Base-by-base conservation (phyloP, 1,140 invertebrate species). In the Pomacea maculata region DNA sequence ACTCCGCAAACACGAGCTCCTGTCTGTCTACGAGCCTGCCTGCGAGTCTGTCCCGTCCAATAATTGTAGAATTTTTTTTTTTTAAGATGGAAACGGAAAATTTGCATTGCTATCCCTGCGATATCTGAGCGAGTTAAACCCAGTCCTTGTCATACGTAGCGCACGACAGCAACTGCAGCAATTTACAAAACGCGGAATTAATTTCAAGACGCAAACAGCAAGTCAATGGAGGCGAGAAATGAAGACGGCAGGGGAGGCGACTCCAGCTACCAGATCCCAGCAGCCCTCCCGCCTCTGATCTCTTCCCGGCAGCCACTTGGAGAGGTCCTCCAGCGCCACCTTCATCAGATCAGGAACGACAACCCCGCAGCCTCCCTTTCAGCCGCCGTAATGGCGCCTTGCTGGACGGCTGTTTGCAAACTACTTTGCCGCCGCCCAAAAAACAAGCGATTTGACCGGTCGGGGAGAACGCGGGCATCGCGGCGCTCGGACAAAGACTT, bases 381-480 rank as follows among this genome's bases (percentile, higher is more conserved):
- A 78, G 65, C 57, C 8, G 45, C n/a, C 15, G 70, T 78, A 78
- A 78, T 78, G 77, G 77, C 75, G 52, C 57, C 77, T 29, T 54
- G 67, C 65, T n/a, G 76, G 76, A 65, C 54, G 77, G 77, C 77
- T 71, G 67, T 78, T 78, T 78, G 67, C 77, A 78, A 78, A 78
- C 77, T 78, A 78, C 77, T 78, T 78, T 78, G 65, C n/a, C 77
- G 57, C 57, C 57, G n/a, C 14, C 8, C 14, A 78, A 78, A 78
- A 78, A 78, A 78, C 77, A 78, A 21, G 65, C 64, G 77, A 78
- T 78, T 71, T 78, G 77, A 78, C 77, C 77, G 77, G 67, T 64
- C 21, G 63, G 75, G 17, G 45, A 11, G 63, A 67, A 63, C 15
- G 52, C 52, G 73, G 52, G 52, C 9, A 34, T 21, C n/a, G 55